phyloP scores from a whole-genome alignment of 2,797 vertebrate species.

The Bovichtus variegatus region DNA sequence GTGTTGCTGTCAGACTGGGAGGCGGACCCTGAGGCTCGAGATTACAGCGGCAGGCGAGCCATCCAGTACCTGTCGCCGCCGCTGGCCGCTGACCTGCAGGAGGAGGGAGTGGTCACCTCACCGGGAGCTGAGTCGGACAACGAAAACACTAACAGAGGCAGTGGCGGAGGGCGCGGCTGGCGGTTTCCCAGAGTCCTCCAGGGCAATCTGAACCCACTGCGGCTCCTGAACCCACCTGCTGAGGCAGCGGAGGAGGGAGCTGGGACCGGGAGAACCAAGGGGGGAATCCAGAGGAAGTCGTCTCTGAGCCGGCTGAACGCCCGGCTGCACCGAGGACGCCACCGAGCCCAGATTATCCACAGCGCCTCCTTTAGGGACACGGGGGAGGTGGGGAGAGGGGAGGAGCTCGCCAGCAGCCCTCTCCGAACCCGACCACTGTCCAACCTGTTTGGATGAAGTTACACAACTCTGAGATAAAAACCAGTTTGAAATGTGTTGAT shows the following conservation, averaged over 20 bases:
- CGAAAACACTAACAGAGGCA: conserved; percentile 64
- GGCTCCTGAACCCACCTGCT: conserved; percentile 84
- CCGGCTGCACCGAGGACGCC: conserved; percentile 91
- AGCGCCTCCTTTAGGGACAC: conserved; percentile 90
- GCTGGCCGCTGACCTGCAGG: conserved; percentile 64
- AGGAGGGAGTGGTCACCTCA: conserved; percentile 71
- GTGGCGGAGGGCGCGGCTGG: conserved; percentile 86
- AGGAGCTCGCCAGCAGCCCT: conserved; percentile 85
- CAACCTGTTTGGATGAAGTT: conserved; percentile 91
- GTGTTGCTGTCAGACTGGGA: conserved; percentile 94
- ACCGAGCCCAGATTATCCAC: conserved; percentile 95
- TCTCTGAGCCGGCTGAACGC: conserved; percentile 89
- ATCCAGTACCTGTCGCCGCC: conserved; percentile 90
- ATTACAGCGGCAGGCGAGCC: conserved; percentile 95
- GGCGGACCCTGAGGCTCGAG: conserved; percentile 92
- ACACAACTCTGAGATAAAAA: background rate
- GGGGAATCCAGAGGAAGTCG: conserved; percentile 89
- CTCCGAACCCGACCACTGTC: conserved; percentile 92
- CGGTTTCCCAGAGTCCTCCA: conserved; percentile 91
- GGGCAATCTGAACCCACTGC: conserved; percentile 89
- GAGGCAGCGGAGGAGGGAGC: conserved; percentile 67
- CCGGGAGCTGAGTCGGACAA: conserved; percentile 75
- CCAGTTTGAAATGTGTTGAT: conserved; percentile 11
- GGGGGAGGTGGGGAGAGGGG: conserved; percentile 86
- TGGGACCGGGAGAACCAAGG: conserved; percentile 80